phyloP scores from a whole-genome alignment of 2,888 invertebrate species.

The Cataglyphis altisquamis region DNA sequence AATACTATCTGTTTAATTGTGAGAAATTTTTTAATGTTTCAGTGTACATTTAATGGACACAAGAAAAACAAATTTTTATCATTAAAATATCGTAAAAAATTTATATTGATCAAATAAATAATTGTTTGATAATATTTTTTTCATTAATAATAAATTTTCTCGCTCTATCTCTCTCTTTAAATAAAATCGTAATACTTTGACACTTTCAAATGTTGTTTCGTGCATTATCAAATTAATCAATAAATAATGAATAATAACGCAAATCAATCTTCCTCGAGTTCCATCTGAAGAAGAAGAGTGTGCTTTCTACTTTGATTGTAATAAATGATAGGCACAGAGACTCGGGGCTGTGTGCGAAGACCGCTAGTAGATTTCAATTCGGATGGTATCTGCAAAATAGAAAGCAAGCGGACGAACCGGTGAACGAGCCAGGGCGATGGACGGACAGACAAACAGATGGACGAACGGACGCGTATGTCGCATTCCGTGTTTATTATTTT shows the following conservation, averaged over 20 bases:
- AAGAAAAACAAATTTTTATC: background rate
- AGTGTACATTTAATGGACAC: background rate
- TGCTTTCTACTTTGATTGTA: background rate
- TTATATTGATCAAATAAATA: background rate
- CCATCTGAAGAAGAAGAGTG: background rate
- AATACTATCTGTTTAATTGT: background rate
- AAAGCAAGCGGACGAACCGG: conserved; percentile 69
- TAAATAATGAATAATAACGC: background rate
- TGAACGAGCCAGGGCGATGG: conserved; percentile 55
- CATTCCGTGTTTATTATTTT: conserved; percentile 83
- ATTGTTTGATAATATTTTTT: background rate
- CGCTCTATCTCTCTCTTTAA: background rate
- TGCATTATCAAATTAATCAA: background rate
- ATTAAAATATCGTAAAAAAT: too few relatives aligned
- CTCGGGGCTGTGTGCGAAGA: conserved; percentile 29
- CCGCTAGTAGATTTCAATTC: conserved; percentile 69
- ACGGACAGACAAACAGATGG: conserved; percentile 51
- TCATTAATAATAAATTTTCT: background rate
- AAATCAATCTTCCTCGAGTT: background rate
- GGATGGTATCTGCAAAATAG: conserved; percentile 78
- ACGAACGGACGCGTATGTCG: conserved; percentile 74
- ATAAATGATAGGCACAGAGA: conserved; percentile 24
- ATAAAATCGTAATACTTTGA: background rate
- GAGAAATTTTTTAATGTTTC: background rate
- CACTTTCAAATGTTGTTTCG: background rate